phyloP scores from a whole-genome alignment of 2,113 vertebrate genomes.

The Sisor rabdophorus region DNA sequence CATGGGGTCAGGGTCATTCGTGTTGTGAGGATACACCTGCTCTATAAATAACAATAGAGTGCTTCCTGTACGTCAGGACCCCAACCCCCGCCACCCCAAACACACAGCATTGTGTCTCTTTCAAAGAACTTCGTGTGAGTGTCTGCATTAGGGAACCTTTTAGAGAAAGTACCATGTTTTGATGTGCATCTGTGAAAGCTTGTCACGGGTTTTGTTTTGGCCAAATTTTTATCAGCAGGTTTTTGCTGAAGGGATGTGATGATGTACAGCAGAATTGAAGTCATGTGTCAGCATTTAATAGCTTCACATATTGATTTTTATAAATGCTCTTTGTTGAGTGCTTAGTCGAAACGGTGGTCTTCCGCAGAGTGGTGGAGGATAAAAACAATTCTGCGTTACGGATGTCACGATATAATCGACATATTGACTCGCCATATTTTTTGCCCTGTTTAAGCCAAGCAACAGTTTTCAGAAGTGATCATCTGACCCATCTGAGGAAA shows the following conservation, averaged over 20 bases:
- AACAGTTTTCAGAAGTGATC: neutral
- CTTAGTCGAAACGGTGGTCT: neutral
- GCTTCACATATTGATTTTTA: neutral
- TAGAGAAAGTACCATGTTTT: neutral
- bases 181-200: neutral
- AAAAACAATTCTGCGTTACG: neutral
- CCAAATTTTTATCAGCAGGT: no score
- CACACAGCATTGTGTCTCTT: slow-evolving; percentile 51
- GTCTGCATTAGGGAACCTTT: neutral
- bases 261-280: neutral
- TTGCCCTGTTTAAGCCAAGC: no score
- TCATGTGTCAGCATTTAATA: neutral
- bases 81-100: slow-evolving; percentile 48
- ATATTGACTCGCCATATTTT: neutral
- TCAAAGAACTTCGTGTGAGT: slow-evolving; percentile 59
- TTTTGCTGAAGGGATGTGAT: neutral
- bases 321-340: slow-evolving; percentile 3
- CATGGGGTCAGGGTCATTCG: neutral
- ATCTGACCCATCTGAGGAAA: neutral
- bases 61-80: slow-evolving; percentile 69
- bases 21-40: slow-evolving; percentile 68
- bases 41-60: slow-evolving; percentile 66
- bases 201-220: neutral
- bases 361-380: neutral
- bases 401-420: neutral